Evolutionary conservation across 2,797 vertebrate species (phyloP), one percentile per base, ranked within the genome.

Genomic region (Sebastiscus tertius): DNA sequence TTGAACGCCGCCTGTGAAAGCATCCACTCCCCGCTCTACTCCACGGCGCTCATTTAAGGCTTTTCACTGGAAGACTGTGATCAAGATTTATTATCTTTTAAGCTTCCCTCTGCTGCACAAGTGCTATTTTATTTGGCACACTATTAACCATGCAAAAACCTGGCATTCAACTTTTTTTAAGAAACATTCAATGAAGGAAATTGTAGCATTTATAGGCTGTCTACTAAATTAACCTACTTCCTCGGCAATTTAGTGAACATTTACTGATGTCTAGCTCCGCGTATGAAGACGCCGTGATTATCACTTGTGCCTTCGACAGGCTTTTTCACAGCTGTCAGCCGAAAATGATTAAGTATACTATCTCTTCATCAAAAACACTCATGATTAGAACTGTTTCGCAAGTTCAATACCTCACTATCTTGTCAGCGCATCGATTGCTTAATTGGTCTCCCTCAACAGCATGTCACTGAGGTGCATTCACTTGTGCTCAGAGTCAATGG

Each of bases 21-120:
- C 83, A 24, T 68, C 65, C 72, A 29, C 72, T 60, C 75, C 60
- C 68, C 1, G 34, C 52, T 77, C 58, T 5, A 1, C 56, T 77
- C 61, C 4, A 1, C 34, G n/a, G 8, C 5, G 69, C 82, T 89
- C 83, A 81, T 88, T 89, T 89, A 77, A 59, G 60, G 81, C 85
- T 84, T 90, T 91, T 92, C 89, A 91, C 54, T 68, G 72, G 20
- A 86, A 69, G 56, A 63, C 29, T 49, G 24, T 33, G 68, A 90
- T 89, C 68, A 77, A 55, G 79, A 91, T 87, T 72, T 82, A 84
- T 86, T 86, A 82, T 89, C 49, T 73, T 70, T 74, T 79, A 72
- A 70, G 72, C 71, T 75, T 64, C 75, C 46, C 65, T 70, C 66
- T 33, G 52, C 72, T 49, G 61, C 22, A 34, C 8, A 74, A 79